Evolutionary conservation across 1,140 invertebrate genomes (phyloP).

Genomic region (Drosophila miranda): DNA sequence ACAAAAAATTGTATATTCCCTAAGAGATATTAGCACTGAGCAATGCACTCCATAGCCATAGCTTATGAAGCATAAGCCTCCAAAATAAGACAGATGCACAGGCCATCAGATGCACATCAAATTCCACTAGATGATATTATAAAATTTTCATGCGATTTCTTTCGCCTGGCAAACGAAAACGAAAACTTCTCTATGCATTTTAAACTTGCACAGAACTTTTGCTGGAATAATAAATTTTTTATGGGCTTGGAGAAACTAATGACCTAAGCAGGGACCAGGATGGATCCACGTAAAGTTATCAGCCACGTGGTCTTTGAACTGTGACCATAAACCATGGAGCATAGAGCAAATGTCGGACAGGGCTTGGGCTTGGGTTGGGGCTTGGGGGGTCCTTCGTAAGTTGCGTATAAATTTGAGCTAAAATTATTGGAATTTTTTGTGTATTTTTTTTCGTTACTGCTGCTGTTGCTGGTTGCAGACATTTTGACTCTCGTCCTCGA

Average conservation of each 20-base stretch:
- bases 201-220: neutral
- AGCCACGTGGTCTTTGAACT: constrained; percentile 35
- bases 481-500: constrained; percentile 69
- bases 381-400: neutral
- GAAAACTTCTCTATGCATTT: constrained; percentile 20
- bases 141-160: constrained; percentile 13
- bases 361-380: neutral
- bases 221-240: neutral
- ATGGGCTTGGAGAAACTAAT: constrained; percentile 7
- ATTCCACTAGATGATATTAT: neutral
- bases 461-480: constrained; percentile 50
- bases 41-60: too few relatives aligned
- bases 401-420: constrained; percentile 62
- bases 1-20: too few relatives aligned
- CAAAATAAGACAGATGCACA: too few relatives aligned
- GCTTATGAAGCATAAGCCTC: too few relatives aligned
- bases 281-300: constrained; percentile 16
- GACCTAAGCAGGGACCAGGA: neutral
- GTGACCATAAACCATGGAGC: constrained; percentile 26
- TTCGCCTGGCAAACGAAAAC: constrained; percentile 12
- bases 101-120: neutral
- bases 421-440: constrained; percentile 63
- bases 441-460: neutral
- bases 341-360: constrained; percentile 13
- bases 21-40: too few relatives aligned